Percentiles rank a stretch among this genome's conserved stretches.
Conservation (phyloP, 1,140 invertebrate genomes). For the Platyscapa corneri region DNA sequence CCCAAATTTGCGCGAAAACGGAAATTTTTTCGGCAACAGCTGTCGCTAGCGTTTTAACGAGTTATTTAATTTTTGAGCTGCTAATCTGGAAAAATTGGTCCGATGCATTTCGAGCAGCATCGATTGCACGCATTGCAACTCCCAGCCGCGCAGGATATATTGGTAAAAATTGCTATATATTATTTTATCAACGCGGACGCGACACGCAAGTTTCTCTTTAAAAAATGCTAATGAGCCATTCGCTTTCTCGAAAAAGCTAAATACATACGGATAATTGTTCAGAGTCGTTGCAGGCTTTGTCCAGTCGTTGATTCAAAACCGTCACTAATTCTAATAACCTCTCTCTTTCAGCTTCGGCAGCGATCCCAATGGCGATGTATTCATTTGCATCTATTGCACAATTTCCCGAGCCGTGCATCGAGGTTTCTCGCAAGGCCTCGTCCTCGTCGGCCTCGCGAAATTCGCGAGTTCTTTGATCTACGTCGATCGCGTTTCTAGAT, state of each 20-base stretch:
- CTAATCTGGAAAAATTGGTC: no score
- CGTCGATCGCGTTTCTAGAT: not conserved
- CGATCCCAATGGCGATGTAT: conserved; percentile 67
- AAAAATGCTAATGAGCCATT: conserved; percentile 7
- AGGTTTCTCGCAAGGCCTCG: not conserved
- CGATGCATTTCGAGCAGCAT: no score
- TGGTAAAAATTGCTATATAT: no score
- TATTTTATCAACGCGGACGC: no score
- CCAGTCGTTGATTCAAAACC: conserved; percentile 72
- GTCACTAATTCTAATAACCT: conserved; percentile 74
- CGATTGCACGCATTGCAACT: no score
- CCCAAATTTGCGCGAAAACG: no score
- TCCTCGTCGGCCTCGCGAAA: not conserved
- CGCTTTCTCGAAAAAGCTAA: not conserved
- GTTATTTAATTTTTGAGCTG: no score
- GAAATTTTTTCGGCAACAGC: no score
- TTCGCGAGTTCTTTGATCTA: not conserved
- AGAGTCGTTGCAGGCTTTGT: conserved; percentile 71
- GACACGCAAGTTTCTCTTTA: not conserved
- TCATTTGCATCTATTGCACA: conserved; percentile 60
- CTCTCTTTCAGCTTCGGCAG: conserved; percentile 76
- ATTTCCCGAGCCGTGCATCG: not conserved
- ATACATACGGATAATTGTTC: conserved; percentile 58
- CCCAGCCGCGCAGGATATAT: no score
- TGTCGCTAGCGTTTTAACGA: no score